These are phyloP conservation scores for Lasioglossum lativentre DNA, from an alignment of 2,888 invertebrate genomes.

Conservation along the genomic window DNA sequence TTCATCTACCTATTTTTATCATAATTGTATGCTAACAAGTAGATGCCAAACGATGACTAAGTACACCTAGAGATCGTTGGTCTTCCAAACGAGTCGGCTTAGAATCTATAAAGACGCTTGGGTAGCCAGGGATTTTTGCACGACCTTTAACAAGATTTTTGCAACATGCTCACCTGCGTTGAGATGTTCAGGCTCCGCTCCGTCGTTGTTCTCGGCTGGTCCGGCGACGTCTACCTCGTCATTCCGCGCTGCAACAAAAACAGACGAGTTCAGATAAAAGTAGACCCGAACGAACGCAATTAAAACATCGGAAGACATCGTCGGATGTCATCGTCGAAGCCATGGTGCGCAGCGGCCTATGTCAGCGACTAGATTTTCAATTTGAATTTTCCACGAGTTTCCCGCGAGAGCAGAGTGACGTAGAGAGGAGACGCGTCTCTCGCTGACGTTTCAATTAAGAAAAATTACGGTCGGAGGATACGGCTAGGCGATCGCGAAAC, in stretches of 20 bases:
- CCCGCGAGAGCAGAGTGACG: not conserved
- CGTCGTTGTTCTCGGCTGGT: constrained; percentile 71
- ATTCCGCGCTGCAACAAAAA: constrained; percentile 72
- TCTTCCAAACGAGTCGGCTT: too few species aligned
- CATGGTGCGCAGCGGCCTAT: not conserved
- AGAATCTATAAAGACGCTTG: not conserved
- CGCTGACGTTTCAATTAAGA: constrained; percentile 67
- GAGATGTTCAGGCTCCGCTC: constrained; percentile 73
- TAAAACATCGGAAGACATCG: not conserved
- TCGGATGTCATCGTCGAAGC: not conserved
- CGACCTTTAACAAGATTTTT: not conserved
- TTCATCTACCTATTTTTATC: too few species aligned
- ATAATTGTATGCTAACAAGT: too few species aligned
- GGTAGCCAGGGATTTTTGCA: not conserved
- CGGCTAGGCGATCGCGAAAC: constrained; percentile 25
- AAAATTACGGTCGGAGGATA: constrained; percentile 34
- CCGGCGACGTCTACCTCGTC: constrained; percentile 74
- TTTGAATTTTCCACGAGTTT: constrained; percentile 25
- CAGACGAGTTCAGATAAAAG: not conserved
- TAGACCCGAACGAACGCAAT: not conserved
- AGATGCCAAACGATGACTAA: too few species aligned
- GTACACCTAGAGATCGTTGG: too few species aligned
- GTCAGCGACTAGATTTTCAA: not conserved
- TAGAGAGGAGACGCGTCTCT: constrained; percentile 12
- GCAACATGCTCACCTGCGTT: constrained; percentile 73